Percentiles rank a stretch among this genome's conserved stretches.
phyloP scores from a whole-genome alignment of 2,888 invertebrate genomes.

The Laspeyria flexula region DNA sequence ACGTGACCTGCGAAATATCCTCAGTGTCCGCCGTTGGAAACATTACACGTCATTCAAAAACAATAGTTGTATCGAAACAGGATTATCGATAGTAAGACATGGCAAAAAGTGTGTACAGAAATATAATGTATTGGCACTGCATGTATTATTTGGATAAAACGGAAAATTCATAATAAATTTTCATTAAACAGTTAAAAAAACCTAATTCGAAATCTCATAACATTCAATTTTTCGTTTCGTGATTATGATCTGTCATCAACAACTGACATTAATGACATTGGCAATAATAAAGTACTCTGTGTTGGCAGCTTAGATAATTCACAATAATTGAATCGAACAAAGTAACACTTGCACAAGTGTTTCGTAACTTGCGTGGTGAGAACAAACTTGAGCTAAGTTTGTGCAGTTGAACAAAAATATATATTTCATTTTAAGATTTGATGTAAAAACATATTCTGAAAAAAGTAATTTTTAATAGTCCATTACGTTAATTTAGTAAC shows the following conservation, averaged over 20 bases:
- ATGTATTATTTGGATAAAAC: conserved; percentile 31
- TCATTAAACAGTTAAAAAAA: conserved; percentile 19
- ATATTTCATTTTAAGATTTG: no score
- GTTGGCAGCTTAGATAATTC: no score
- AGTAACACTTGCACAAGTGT: no score
- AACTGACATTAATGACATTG: not conserved
- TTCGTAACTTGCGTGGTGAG: no score
- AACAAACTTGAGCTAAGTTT: no score
- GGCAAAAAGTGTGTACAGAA: conserved; percentile 45
- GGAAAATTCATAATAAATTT: conserved; percentile 56
- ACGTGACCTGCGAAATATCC: conserved; percentile 80
- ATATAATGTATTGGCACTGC: conserved; percentile 31
- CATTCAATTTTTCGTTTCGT: conserved; percentile 16
- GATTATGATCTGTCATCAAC: not conserved
- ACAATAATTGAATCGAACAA: no score
- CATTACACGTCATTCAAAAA: conserved; percentile 85
- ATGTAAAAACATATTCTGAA: no score
- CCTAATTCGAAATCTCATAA: conserved; percentile 32
- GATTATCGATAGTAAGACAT: conserved; percentile 60
- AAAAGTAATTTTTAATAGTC: no score
- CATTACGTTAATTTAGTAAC: no score
- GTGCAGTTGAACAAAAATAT: no score
- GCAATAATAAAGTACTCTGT: no score
- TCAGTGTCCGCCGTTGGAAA: conserved; percentile 82
- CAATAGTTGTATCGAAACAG: conserved; percentile 60